Evolutionary conservation across 2,888 invertebrate genomes (phyloP).

Genomic region (Apocheima hispidaria): DNA sequence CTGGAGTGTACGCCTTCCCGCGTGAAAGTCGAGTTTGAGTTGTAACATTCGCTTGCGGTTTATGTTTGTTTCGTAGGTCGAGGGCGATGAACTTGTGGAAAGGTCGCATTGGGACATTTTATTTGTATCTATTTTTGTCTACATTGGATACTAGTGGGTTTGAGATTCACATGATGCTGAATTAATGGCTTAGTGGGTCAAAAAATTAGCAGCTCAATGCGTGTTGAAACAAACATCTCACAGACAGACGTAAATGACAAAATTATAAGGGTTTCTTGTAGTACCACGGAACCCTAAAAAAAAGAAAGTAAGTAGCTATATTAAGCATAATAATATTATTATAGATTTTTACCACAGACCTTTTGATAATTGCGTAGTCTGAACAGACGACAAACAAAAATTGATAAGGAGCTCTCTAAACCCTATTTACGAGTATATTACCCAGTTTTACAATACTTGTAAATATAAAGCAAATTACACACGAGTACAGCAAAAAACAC

Average conservation of each 20-base stretch:
- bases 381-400: too few relatives aligned
- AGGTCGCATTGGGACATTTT: constrained; percentile 7
- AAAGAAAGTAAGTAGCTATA: too few relatives aligned
- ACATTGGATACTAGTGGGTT: not conserved
- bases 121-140: not conserved
- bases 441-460: not conserved
- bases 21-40: constrained; percentile 26
- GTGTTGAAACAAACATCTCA: too few relatives aligned
- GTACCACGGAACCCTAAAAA: too few relatives aligned
- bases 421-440: not conserved
- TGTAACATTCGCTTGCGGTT: constrained; percentile 20
- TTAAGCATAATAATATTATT: too few relatives aligned
- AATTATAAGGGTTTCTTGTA: too few relatives aligned
- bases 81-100: constrained; percentile 18
- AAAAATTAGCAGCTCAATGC: too few relatives aligned
- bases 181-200: too few relatives aligned
- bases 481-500: not conserved
- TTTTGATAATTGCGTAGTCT: too few relatives aligned
- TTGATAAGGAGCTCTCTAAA: not conserved
- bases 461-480: not conserved
- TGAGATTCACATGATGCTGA: too few relatives aligned
- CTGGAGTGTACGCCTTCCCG: constrained; percentile 20
- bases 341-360: too few relatives aligned
- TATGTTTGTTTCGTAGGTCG: constrained; percentile 25
- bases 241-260: too few relatives aligned